Percentiles rank a stretch among this genome's conserved stretches.
Evolutionary conservation across 2,888 invertebrate species (phyloP).

Genomic region (Ephialtes manifestator): DNA sequence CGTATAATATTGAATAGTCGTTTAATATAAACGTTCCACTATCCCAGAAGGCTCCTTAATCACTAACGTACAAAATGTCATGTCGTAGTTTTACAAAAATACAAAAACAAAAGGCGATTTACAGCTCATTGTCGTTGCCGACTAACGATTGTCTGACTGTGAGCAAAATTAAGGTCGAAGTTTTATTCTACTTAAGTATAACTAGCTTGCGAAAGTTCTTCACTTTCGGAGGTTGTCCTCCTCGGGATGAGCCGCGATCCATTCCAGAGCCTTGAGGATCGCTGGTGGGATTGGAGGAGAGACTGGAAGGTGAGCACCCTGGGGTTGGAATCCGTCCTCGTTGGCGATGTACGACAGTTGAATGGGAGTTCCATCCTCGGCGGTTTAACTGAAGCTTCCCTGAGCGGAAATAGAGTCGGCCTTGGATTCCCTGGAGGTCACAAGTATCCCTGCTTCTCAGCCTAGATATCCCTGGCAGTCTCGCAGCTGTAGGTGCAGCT

Average conservation of each 20-base stretch:
- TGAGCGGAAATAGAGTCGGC: slow-evolving; percentile 72
- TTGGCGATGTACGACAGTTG: slow-evolving; percentile 80
- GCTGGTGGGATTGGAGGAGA: slow-evolving; percentile 80
- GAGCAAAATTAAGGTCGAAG: neutral
- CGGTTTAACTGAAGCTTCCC: slow-evolving; percentile 80
- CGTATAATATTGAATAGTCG: slow-evolving; percentile 28
- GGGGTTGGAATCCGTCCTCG: slow-evolving; percentile 81
- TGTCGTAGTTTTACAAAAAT: slow-evolving; percentile 12
- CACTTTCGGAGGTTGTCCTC: slow-evolving; percentile 70
- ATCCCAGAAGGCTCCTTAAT: neutral
- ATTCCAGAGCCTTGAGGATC: slow-evolving; percentile 81
- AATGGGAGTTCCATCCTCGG: slow-evolving; percentile 80
- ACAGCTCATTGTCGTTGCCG: slow-evolving; percentile 21
- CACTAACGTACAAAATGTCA: slow-evolving; percentile 21
- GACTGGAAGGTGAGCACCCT: slow-evolving; percentile 80
- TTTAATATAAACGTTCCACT: slow-evolving; percentile 56
- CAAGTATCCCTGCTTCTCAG: slow-evolving; percentile 66
- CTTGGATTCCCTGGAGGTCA: slow-evolving; percentile 42
- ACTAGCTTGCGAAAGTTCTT: neutral
- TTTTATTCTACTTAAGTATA: neutral
- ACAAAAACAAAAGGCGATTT: slow-evolving; percentile 9
- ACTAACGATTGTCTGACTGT: slow-evolving; percentile 44
- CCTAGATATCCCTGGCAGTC: slow-evolving; percentile 82
- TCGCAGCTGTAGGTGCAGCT: slow-evolving; percentile 85
- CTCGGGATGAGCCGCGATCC: slow-evolving; percentile 75